Base-by-base conservation (phyloP, 2,888 invertebrate genomes). In the Lydus trimaculatus region DNA sequence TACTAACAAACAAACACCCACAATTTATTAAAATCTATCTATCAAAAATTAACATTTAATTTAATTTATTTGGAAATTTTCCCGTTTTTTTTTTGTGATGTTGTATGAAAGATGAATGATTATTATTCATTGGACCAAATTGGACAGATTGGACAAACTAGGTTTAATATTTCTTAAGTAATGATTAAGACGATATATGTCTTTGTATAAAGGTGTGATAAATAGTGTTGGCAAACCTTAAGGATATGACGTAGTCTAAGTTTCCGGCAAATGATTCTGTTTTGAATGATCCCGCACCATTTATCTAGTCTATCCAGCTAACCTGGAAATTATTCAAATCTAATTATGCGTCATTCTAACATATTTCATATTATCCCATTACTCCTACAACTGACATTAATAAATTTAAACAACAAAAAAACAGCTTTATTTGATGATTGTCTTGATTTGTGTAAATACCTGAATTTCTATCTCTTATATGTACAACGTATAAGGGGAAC, bases 221-320 rank as follows among this genome's bases (percentile, higher is more conserved):
- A 79, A 80, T 79, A 69, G 73, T 72, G 75, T 79, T 79, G 80
- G 79, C 80, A 80, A 74, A 75, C 74, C 73, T 77, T 75, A 72
- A 78, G 78, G 79, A 81, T 77, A 74, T 77, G 76, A 78, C 73
- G 77, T 75, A 72, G 69, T 65, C 68, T 72, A 75, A 75, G 75
- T 76, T 78, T 77, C 78, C 72, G 76, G 73, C 69, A 73, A 73
- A 69, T 72, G 73, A 68, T 69, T 69, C 63, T 67, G 71, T 72
- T 67, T 70, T 72, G 72, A 72, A 73, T 67, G 70, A 72, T 71
- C 66, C 69, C 72, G 63, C 71, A 69, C 56, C 65, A 65, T 69
- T 69, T 69, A 65, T 69, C 65, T 68, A 25, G 31, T 20, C 23
- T 52, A 25, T 15, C n/a, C 48, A 63, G 52, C 23, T 52, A 43